Evolutionary conservation across 1,140 invertebrate genomes (phyloP).

Genomic region (Doryteuthis pealeii): DNA sequence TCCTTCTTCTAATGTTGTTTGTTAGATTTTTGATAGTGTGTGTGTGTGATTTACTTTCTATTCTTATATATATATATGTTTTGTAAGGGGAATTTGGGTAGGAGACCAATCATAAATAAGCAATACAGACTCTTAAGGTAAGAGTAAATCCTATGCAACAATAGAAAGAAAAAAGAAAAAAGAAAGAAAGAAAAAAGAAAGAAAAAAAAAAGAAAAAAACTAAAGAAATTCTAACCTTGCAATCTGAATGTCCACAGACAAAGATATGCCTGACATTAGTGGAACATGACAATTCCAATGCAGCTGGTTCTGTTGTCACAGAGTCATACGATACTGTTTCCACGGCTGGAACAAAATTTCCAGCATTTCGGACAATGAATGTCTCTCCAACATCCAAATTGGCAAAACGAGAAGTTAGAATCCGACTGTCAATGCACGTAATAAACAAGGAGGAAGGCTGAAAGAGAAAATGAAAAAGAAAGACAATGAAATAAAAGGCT

Average conservation of each 20-base stretch:
- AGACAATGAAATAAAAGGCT: too few relatives aligned
- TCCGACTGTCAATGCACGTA: constrained; percentile 97
- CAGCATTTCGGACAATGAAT: constrained; percentile 95
- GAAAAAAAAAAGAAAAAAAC: constrained; percentile 15
- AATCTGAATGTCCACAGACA: constrained; percentile 96
- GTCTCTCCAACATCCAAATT: constrained; percentile 94
- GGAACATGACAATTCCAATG: constrained; percentile 88
- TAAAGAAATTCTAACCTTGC: constrained; percentile 68
- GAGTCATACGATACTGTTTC: constrained; percentile 45
- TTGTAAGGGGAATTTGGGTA: too few relatives aligned
- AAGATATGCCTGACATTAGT: constrained; percentile 91
- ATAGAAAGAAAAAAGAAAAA: constrained; percentile 27
- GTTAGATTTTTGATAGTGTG: too few relatives aligned
- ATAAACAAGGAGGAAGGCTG: constrained; percentile 95
- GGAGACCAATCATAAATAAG: too few relatives aligned
- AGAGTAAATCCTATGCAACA: too few relatives aligned
- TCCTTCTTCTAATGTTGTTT: too few relatives aligned
- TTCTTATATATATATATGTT: too few relatives aligned
- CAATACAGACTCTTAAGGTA: too few relatives aligned
- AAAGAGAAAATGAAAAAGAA: constrained; percentile 49
- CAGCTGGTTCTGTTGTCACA: constrained; percentile 86
- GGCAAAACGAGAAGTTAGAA: constrained; percentile 93
- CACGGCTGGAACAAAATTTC: constrained; percentile 59
- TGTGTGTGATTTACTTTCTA: too few relatives aligned
- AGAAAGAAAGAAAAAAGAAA: constrained; percentile 18